Evolutionary conservation across 1,140 invertebrate genomes (phyloP), one percentile per base, ranked within the genome.

Genomic region (Drosophila watanabei): DNA sequence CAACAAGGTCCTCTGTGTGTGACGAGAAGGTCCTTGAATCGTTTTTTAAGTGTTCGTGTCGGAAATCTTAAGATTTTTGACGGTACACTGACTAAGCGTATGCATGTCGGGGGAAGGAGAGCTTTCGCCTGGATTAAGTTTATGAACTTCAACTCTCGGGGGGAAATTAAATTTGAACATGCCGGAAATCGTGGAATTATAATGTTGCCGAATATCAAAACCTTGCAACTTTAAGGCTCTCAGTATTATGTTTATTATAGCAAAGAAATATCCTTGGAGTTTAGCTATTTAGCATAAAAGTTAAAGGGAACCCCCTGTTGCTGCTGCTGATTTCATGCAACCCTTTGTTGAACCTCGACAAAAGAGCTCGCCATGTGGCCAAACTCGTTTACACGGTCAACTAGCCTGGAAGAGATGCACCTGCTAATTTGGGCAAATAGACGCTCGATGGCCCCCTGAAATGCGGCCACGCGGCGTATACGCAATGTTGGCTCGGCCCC

Each of bases 391-490:
- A 39, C 16, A 16, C 0, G 46, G 18, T 48, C 35, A 51, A 64
- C 28, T 64, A 45, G n/a, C 30, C 11, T 33, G 24, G 5, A 46
- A 58, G 41, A 39, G 33, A 54, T 52, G 41, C 75, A 52, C 48
- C 51, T 65, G 71, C 63, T 78, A 78, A 78, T 77, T 77, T 61
- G 63, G 41, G 73, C 63, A 78, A 77, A 78, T 78, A 77, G 28
- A 32, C 20, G 33, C 5, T 37, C 16, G 28, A 5, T 32, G 35
- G 35, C 24, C 20, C 18, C 43, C 28, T 24, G 65, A 14, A 5
- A 11, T 8, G 8, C 10, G 46, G 61, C 45, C 65, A 88, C 51
- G 78, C 43, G 61, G 81, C 86, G 85, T 82, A 82, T 85, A 69
- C 85, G 75, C 73, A 90, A 85, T 89, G 18, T 63, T 69, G 28